phyloP scores from a whole-genome alignment of 2,797 vertebrate species.

The Sebastiscus albofasciatus region DNA sequence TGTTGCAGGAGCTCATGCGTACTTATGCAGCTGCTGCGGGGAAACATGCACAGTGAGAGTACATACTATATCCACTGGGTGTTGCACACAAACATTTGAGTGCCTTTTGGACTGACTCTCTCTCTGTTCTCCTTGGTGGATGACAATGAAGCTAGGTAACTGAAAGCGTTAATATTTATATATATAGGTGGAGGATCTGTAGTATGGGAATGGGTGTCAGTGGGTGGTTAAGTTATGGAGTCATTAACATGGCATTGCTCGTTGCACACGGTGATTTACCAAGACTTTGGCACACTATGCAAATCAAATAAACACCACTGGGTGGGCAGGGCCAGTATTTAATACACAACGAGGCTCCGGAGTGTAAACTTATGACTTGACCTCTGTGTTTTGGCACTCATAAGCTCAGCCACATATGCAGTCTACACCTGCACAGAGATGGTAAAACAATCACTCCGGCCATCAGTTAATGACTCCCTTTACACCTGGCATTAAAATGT shows the following conservation, averaged over 20 bases:
- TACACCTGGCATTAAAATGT: too few relatives aligned
- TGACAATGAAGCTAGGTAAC: constrained; percentile 36
- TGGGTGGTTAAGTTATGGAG: constrained; percentile 31
- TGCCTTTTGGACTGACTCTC: background rate
- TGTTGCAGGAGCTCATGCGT: constrained; percentile 44
- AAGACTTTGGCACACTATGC: background rate
- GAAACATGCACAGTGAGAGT: constrained; percentile 32
- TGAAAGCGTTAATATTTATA: constrained; percentile 30
- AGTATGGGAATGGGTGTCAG: constrained; percentile 8
- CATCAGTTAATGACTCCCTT: too few relatives aligned
- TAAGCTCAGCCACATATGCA: background rate
- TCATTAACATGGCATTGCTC: constrained; percentile 20
- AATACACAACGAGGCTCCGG: background rate
- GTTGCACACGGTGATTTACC: constrained; percentile 29
- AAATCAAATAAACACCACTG: background rate
- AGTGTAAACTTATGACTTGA: background rate
- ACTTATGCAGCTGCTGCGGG: constrained; percentile 57
- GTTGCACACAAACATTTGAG: constrained; percentile 19
- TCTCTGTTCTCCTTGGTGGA: constrained; percentile 32
- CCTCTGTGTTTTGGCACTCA: background rate
- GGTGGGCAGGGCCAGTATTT: background rate
- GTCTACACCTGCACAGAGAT: background rate
- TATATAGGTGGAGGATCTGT: background rate
- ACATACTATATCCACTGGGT: constrained; percentile 13
- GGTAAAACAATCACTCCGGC: background rate